Conservation (phyloP, 2,113 vertebrate species). For the Crypturellus undulatus region DNA sequence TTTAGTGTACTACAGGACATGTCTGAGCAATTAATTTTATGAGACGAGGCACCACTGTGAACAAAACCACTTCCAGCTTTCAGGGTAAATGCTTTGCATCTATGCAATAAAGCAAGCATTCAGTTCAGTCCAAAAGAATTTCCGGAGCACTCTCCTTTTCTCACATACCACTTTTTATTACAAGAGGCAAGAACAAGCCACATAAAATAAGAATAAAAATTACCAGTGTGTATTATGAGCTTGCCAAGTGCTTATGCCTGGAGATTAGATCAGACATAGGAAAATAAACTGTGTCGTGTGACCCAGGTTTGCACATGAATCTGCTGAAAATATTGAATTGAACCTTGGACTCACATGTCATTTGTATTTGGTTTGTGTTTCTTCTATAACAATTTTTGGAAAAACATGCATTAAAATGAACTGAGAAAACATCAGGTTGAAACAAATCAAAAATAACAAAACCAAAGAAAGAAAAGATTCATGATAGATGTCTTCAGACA, state of each 20-base stretch:
- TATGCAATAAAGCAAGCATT: constrained; percentile 8
- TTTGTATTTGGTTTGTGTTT: neutral
- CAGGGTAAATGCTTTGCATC: constrained; percentile 23
- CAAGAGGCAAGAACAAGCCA: neutral
- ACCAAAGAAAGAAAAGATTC: neutral
- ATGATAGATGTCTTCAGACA: too few species aligned
- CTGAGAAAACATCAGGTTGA: neutral
- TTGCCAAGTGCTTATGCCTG: neutral
- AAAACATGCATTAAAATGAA: neutral
- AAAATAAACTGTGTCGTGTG: neutral
- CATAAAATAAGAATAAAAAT: neutral
- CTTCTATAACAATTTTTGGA: neutral
- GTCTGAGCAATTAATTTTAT: constrained; percentile 61
- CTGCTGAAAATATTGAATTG: neutral
- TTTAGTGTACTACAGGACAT: constrained; percentile 46
- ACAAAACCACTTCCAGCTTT: constrained; percentile 44
- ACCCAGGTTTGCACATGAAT: neutral
- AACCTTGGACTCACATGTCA: neutral
- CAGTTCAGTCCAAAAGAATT: constrained; percentile 13
- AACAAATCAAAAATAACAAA: neutral
- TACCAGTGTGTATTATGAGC: accelerated
- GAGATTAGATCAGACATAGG: neutral
- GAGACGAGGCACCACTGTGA: constrained; percentile 48
- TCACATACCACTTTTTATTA: neutral
- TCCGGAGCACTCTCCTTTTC: neutral